phyloP scores from a whole-genome alignment of 2,888 invertebrate species.

The Dicycla oo region DNA sequence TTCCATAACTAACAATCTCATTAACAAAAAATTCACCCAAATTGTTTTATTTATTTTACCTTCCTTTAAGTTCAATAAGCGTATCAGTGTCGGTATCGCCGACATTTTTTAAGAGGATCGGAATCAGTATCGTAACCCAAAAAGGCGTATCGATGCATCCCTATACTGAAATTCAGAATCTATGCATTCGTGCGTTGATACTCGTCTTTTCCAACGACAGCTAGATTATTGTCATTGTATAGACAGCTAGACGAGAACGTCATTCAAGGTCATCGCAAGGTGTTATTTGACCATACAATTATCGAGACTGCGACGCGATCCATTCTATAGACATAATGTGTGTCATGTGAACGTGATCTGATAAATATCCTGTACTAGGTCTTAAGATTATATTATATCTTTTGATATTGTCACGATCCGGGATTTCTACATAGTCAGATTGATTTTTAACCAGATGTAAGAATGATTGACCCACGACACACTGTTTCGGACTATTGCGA shows the following conservation, averaged over 20 bases:
- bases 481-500: neutral
- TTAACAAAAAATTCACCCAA: too few species aligned
- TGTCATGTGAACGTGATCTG: constrained; percentile 18
- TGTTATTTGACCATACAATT: constrained; percentile 56
- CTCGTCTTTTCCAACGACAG: constrained; percentile 2
- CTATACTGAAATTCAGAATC: too few species aligned
- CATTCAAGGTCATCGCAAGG: constrained; percentile 50
- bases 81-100: too few species aligned
- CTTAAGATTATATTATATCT: neutral
- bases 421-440: neutral
- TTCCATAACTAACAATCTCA: too few species aligned
- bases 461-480: neutral
- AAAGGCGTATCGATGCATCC: too few species aligned
- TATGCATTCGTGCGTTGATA: neutral
- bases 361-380: constrained; percentile 18
- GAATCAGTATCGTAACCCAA: too few species aligned
- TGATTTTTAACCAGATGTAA: neutral
- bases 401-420: neutral
- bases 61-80: too few species aligned
- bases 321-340: constrained; percentile 31
- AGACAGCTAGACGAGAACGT: constrained; percentile 39
- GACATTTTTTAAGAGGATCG: too few species aligned
- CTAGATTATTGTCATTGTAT: neutral
- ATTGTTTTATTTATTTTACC: too few species aligned
- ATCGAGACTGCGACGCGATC: constrained; percentile 26